phyloP scores from a whole-genome alignment of 2,888 invertebrate genomes.

The Drosophila mercatorum region DNA sequence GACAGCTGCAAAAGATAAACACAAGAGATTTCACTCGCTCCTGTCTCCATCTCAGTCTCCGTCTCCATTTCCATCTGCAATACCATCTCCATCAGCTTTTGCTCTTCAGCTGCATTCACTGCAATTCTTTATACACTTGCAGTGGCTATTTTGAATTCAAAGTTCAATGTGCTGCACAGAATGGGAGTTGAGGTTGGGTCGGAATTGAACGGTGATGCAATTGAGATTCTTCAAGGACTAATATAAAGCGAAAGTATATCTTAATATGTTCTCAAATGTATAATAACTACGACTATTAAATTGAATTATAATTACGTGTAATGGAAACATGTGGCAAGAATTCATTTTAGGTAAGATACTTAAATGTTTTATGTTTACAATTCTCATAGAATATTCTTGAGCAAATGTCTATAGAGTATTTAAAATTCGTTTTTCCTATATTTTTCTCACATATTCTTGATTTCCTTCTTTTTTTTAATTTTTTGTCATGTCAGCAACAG shows the following conservation, averaged over 20 bases:
- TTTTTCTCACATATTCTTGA: neutral
- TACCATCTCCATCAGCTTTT: constrained; percentile 11
- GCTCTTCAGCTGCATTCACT: constrained; percentile 38
- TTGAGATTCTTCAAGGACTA: neutral
- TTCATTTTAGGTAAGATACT: too few species aligned
- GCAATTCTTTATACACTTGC: constrained; percentile 15
- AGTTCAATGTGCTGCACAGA: neutral
- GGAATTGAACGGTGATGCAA: too few species aligned
- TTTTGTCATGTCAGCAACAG: constrained; percentile 50
- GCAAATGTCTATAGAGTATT: neutral
- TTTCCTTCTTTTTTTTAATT: constrained; percentile 1
- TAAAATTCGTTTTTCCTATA: neutral
- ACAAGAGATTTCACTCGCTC: constrained; percentile 37
- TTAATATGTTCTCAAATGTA: too few species aligned
- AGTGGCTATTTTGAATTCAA: neutral
- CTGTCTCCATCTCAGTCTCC: neutral
- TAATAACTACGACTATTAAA: too few species aligned
- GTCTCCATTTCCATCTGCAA: constrained; percentile 2
- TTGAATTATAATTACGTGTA: too few species aligned
- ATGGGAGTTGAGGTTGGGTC: neutral
- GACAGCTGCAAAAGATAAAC: constrained; percentile 72
- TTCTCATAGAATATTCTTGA: neutral
- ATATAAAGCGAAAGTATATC: neutral
- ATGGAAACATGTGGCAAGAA: too few species aligned
- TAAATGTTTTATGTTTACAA: neutral